Conservation (phyloP, 2,888 invertebrate genomes). For the Fragum sueziense region DNA sequence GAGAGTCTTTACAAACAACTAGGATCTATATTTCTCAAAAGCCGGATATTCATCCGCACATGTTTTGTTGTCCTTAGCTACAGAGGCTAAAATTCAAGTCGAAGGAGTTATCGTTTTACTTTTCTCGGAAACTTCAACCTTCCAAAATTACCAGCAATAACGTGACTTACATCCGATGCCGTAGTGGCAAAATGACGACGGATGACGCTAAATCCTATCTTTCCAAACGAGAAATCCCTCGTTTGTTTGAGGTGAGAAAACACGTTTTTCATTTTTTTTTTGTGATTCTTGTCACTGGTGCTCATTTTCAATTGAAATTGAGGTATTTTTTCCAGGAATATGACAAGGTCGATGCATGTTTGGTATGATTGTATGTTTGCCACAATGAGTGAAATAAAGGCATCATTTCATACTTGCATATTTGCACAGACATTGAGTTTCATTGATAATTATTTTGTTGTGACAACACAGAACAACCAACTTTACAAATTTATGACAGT, state of each 20-base stretch:
- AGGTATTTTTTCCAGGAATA: too few species aligned
- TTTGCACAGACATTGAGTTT: too few species aligned
- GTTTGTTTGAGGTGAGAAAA: constrained; percentile 84
- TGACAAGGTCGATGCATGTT: too few species aligned
- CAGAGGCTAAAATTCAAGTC: constrained; percentile 44
- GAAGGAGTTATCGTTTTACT: not conserved
- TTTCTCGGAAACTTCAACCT: constrained; percentile 33
- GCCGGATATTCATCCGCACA: constrained; percentile 56
- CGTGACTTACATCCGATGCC: constrained; percentile 73
- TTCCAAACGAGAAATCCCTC: constrained; percentile 82
- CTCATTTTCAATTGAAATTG: too few species aligned
- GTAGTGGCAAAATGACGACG: constrained; percentile 80
- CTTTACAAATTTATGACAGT: too few species aligned
- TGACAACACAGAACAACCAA: too few species aligned
- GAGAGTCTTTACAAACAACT: constrained; percentile 36
- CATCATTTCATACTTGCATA: too few species aligned
- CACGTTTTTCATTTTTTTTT: too few species aligned
- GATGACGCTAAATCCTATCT: constrained; percentile 83
- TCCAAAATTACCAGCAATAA: constrained; percentile 72
- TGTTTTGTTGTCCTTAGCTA: constrained; percentile 79
- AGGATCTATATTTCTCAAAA: constrained; percentile 30
- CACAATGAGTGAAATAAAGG: too few species aligned
- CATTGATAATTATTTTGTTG: too few species aligned
- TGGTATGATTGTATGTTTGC: too few species aligned
- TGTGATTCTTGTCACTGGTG: too few species aligned